Evolutionary conservation across 2,797 vertebrate genomes (phyloP), one percentile per base, ranked within the genome.

Genomic region (Rhinogobio ventralis): DNA sequence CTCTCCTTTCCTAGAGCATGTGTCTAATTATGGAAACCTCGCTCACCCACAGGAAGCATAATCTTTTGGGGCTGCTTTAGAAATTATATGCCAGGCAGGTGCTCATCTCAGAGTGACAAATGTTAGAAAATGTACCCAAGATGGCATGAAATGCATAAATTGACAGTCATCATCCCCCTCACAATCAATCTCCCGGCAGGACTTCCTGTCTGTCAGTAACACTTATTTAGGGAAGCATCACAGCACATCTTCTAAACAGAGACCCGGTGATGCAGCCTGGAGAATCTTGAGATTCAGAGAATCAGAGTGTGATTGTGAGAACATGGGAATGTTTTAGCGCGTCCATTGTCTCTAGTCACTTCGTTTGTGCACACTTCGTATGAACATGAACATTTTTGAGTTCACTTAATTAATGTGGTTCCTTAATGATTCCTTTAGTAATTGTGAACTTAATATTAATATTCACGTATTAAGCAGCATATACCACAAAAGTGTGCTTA

Each of bases 21-120:
- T 0, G 23, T 74, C 11, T 68, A 76, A 83, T 68, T 68, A 55
- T n/a, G 0, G 17, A 68, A 76, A 53, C 25, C 69, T 45, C n/a
- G 0, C 33, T 67, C 30, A 67, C 33, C n/a, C 46, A 51, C 17
- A n/a, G n/a, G 36, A 28, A 20, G 67, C 23, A 39, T 14, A 1
- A n/a, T 30, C 51, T 30, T 60, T 51, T 51, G 42, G 23, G 19
- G 45, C 20, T 53, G 33, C 76, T 49, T 11, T 20, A n/a, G 2
- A 72, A n/a, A 76, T 68, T 46, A 49, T 7, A 76, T 28, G 36
- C n/a, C 46, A 72, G 20, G 49, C 79, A 74, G 72, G 36, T 68
- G 64, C 66, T 76, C 33, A 85, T 94, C 94, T 86, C 94, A 95
- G 8, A 84, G 51, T 30, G 39, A 73, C 36, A 80, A 79, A 84